These are phyloP conservation scores for Dolichomitus sp. DNA, from an alignment of 2,888 invertebrate genomes.

Conservation along the genomic window DNA sequence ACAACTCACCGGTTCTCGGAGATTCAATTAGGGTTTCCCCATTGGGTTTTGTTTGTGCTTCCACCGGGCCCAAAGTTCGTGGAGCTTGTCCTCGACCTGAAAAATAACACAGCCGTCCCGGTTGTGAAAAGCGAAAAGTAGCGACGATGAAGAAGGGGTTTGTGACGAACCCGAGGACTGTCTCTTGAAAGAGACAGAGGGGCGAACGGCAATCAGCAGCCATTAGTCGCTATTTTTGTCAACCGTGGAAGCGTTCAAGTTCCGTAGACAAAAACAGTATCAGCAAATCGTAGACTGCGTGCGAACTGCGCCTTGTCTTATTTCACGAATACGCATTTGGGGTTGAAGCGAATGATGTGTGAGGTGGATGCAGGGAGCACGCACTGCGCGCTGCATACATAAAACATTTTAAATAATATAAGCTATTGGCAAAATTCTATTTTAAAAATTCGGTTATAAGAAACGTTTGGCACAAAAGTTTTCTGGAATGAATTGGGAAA, in stretches of 20 bases:
- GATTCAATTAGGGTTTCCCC: not conserved
- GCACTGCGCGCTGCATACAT: not conserved
- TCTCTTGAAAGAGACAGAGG: slow-evolving; percentile 26
- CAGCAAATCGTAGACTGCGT: slow-evolving; percentile 29
- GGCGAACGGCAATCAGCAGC: slow-evolving; percentile 73
- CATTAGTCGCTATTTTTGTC: slow-evolving; percentile 77
- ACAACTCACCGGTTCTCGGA: not conserved
- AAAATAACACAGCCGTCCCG: slow-evolving; percentile 4
- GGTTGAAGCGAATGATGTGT: slow-evolving; percentile 47
- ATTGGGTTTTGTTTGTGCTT: not conserved
- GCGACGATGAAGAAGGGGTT: slow-evolving; percentile 23
- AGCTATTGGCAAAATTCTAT: not conserved
- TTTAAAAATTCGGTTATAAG: too few relatives aligned
- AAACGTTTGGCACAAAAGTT: too few relatives aligned
- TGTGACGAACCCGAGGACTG: not conserved
- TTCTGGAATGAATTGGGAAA: too few relatives aligned
- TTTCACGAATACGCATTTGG: slow-evolving; percentile 18
- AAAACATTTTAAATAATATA: not conserved
- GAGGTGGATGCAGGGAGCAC: not conserved
- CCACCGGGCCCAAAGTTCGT: slow-evolving; percentile 24
- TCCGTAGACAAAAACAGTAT: slow-evolving; percentile 67
- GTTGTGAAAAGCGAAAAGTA: slow-evolving; percentile 6
- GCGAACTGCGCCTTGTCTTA: slow-evolving; percentile 46
- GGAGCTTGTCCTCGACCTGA: slow-evolving; percentile 36
- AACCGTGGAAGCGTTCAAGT: slow-evolving; percentile 70